phyloP scores from a whole-genome alignment of 2,113 vertebrate genomes.

The Pogonocichla stellata region DNA sequence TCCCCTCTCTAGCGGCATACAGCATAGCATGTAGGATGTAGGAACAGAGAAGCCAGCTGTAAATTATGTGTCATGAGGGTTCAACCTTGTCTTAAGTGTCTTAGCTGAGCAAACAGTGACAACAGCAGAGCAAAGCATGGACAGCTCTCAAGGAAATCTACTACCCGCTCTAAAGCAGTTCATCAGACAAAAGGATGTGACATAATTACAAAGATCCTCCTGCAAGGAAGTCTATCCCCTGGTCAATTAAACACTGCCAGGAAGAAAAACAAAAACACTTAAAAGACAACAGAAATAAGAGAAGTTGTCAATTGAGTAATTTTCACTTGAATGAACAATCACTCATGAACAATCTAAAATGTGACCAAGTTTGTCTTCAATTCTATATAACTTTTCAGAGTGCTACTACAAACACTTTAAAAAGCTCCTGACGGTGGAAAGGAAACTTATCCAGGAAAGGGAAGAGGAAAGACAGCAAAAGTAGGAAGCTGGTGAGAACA shows the following conservation, averaged over 20 bases:
- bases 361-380: background rate
- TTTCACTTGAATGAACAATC: background rate
- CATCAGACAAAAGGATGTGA: background rate
- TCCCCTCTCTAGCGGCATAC: rapidly evolving
- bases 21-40: background rate
- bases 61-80: background rate
- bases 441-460: slow-evolving; percentile 13
- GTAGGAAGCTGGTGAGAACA: background rate
- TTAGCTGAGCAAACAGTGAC: background rate
- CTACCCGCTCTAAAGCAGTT: background rate
- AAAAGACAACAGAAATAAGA: background rate
- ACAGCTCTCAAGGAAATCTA: background rate
- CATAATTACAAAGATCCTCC: background rate
- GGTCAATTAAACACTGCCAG: background rate
- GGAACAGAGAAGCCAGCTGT: background rate
- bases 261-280: background rate
- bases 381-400: background rate
- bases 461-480: background rate
- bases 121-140: background rate
- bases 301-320: background rate
- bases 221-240: background rate
- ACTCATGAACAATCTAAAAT: background rate
- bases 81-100: background rate
- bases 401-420: background rate
- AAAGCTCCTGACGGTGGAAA: background rate